Evolutionary conservation across 2,113 vertebrate genomes (phyloP).

Genomic region (Odontesthes bonariensis): DNA sequence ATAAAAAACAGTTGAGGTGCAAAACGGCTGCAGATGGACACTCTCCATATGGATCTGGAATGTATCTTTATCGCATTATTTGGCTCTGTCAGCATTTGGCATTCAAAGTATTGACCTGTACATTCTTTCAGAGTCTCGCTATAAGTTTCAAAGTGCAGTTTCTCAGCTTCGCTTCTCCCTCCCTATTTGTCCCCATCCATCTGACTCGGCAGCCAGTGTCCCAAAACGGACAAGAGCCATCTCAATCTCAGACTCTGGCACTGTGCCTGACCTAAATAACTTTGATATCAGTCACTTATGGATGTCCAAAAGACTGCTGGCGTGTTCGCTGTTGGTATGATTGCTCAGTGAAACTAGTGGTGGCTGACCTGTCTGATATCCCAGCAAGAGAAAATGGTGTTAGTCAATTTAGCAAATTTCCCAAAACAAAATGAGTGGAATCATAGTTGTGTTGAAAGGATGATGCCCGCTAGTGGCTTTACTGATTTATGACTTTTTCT

Average conservation of each 20-base stretch:
- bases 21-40: slow-evolving; percentile 32
- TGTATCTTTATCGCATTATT: slow-evolving; percentile 42
- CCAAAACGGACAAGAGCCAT: slow-evolving; percentile 42
- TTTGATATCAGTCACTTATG: slow-evolving; percentile 56
- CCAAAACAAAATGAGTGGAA: neutral
- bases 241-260: slow-evolving; percentile 50
- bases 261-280: slow-evolving; percentile 67
- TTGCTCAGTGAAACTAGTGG: slow-evolving; percentile 26
- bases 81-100: slow-evolving; percentile 35
- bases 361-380: slow-evolving; percentile 13
- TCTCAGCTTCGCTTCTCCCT: slow-evolving; percentile 32
- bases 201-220: slow-evolving; percentile 25
- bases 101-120: slow-evolving; percentile 50
- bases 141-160: slow-evolving; percentile 23
- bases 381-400: neutral
- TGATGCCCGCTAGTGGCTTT: neutral
- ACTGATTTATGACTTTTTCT: neutral
- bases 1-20: neutral
- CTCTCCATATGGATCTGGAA: slow-evolving; percentile 15
- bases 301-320: slow-evolving; percentile 37
- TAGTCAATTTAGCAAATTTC: neutral
- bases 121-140: slow-evolving; percentile 44
- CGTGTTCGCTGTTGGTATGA: slow-evolving; percentile 28
- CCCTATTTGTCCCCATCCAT: slow-evolving; percentile 56
- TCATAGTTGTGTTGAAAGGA: neutral